These are phyloP conservation scores for Pedetes capensis DNA, from an alignment of 2,113 vertebrate species.

Conservation along the genomic window DNA sequence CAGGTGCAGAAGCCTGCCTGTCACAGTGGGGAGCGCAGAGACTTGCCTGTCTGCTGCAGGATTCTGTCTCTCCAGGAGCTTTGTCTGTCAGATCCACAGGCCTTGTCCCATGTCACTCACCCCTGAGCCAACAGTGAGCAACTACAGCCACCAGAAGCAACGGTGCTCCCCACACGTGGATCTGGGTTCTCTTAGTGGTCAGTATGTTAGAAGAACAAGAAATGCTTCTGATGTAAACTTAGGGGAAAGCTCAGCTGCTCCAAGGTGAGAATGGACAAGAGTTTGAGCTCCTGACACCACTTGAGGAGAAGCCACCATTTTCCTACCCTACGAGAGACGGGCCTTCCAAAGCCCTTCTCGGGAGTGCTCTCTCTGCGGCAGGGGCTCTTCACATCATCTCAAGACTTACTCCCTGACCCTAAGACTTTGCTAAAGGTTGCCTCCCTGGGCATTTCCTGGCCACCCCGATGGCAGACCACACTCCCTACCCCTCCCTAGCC, in stretches of 20 bases:
- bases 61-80: no score
- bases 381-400: no score
- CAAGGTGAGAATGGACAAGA: not conserved
- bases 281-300: not conserved
- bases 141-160: no score
- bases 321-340: not conserved
- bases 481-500: not conserved
- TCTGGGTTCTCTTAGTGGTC: not conserved
- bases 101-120: not conserved
- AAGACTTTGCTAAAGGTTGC: not conserved
- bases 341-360: not conserved
- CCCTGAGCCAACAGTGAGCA: not conserved
- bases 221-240: fast-evolving
- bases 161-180: fast-evolving
- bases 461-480: fast-evolving
- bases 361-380: not conserved
- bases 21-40: no score
- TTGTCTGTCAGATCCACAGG: not conserved
- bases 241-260: no score
- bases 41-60: not conserved
- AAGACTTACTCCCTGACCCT: not conserved
- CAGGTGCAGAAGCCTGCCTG: no score
- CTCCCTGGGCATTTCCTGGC: not conserved
- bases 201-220: not conserved
- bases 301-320: not conserved